phyloP scores from a whole-genome alignment of 2,797 vertebrate genomes.

The Acrocephalus scirpaceus region DNA sequence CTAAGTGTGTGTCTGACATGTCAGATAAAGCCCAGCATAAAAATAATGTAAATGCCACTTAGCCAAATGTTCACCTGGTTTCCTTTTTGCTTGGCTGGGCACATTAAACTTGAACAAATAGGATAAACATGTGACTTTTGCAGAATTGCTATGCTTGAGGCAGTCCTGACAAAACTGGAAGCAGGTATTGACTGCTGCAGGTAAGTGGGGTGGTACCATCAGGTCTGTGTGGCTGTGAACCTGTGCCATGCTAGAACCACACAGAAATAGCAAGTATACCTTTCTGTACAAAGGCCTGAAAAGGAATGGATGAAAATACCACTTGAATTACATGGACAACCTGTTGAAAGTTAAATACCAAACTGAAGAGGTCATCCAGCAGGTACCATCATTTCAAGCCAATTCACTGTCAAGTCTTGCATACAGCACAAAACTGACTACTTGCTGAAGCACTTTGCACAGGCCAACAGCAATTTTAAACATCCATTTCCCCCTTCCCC shows the following conservation, averaged over 20 bases:
- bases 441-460: background rate
- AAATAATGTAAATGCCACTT: background rate
- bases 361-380: background rate
- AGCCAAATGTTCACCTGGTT: background rate
- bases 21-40: conserved; percentile 24
- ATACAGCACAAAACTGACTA: background rate
- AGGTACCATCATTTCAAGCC: background rate
- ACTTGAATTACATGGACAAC: background rate
- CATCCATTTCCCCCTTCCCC: background rate
- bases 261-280: background rate
- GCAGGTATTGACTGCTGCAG: background rate
- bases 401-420: background rate
- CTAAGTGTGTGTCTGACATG: background rate
- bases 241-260: background rate
- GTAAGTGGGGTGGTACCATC: background rate
- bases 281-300: background rate
- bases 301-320: background rate
- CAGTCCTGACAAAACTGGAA: background rate
- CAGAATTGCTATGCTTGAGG: background rate
- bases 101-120: background rate
- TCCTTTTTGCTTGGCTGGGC: background rate
- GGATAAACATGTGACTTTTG: background rate
- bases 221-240: background rate
- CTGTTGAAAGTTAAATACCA: background rate
- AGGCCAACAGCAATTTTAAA: background rate